Evolutionary conservation across 2,113 vertebrate species (phyloP).

Genomic region (Pterocles gutturalis): DNA sequence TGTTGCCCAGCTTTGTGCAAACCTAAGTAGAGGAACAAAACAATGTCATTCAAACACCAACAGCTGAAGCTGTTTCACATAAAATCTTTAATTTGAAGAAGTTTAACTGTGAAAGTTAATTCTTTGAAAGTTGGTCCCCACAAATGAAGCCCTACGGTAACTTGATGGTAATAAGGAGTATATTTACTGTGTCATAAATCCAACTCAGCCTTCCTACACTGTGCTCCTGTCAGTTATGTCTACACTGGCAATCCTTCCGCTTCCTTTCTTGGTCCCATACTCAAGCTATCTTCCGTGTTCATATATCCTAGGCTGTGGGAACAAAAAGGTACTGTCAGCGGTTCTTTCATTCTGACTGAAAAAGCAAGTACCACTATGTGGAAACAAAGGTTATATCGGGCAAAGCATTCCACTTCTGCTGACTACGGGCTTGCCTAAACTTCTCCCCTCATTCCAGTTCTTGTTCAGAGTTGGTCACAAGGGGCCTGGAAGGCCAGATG

Average conservation of each 20-base stretch:
- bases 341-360: background rate
- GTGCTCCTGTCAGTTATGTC: background rate
- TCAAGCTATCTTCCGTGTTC: background rate
- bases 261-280: background rate
- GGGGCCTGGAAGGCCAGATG: background rate
- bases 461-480: background rate
- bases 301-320: background rate
- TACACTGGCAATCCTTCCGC: background rate
- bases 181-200: background rate
- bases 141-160: background rate
- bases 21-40: constrained; percentile 73
- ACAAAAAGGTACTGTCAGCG: background rate
- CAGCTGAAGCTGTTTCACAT: background rate
- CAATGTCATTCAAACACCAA: background rate
- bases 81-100: background rate
- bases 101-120: background rate
- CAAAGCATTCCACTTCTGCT: background rate
- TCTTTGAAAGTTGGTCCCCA: background rate
- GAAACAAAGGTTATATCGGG: background rate
- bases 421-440: background rate
- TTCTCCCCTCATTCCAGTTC: background rate
- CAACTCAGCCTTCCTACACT: background rate
- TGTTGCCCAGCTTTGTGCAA: constrained; percentile 97
- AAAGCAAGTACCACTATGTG: background rate
- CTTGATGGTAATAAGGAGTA: background rate